Evolutionary conservation across 2,113 vertebrate genomes (phyloP), one percentile per base, ranked within the genome.

Genomic region (Orthonyx spaldingii): DNA sequence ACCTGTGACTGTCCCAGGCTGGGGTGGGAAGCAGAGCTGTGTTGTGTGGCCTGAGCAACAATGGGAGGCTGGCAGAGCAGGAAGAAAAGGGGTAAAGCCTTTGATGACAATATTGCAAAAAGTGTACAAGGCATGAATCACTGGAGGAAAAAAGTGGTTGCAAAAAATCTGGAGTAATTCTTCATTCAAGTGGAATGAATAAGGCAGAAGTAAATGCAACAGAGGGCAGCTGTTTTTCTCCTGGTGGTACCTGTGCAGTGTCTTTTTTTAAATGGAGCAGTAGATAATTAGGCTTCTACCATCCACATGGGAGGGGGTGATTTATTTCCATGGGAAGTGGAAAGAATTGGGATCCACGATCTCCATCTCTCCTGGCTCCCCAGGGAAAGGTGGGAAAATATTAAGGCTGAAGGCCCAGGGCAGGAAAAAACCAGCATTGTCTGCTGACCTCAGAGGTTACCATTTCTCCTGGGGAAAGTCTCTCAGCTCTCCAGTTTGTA

Each of bases 81-180:
- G 27, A 33, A 23, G 35, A 56, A 65, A n/a, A n/a, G 14, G 3
- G 10, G 10, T 70, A 42, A 57, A 72, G 13, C 17, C 13, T 80
- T 46, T 44, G 22, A 57, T 63, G 50, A 18, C 11, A 60, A 47
- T 28, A 33, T 16, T 52, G 44, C 44, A 50, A 50, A 50, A 74
- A 33, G 19, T 16, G 13, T 52, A 5, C 39, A 11, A 44, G 50
- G 11, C 10, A 4, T 32, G 32, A 18, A 39, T 33, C 59, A 5
- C 0, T 16, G 18, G 8, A 7, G 4, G 0, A 4, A 8, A 11
- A 18, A 33, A 18, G 32, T 13, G 21, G 16, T 3, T 28, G 9
- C 27, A 70, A 35, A 89, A 89, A 33, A 35, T 6, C 10, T 20
- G 10, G 7, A 59, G 2, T 55, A 30, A 66, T 47, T 69, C 10